Conservation (phyloP, 2,888 invertebrate species). For the Pseudoips prasinana region DNA sequence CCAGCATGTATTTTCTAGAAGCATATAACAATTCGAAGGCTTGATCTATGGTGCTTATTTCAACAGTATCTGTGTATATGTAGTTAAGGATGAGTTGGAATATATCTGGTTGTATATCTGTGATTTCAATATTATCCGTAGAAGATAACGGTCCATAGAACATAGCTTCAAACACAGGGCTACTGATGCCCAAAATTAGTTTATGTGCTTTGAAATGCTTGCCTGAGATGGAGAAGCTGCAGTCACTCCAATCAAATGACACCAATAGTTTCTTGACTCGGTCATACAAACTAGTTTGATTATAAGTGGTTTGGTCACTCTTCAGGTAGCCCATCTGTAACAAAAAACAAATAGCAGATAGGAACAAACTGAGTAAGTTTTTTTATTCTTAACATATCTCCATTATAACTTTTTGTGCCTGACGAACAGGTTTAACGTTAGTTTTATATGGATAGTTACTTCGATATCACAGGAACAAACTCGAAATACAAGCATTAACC, state of each 20-base stretch:
- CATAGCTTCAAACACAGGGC: conserved; percentile 87
- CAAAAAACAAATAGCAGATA: conserved; percentile 9
- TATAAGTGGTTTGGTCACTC: conserved; percentile 40
- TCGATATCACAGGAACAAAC: too few relatives aligned
- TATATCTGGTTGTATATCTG: conserved; percentile 82
- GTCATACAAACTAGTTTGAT: conserved; percentile 64
- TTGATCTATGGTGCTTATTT: conserved; percentile 78
- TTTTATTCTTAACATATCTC: too few relatives aligned
- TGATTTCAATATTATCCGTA: conserved; percentile 71
- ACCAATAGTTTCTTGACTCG: conserved; percentile 71
- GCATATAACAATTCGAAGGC: conserved; percentile 84
- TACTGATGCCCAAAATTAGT: conserved; percentile 83
- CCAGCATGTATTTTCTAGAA: conserved; percentile 85
- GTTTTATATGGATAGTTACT: too few relatives aligned
- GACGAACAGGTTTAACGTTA: too few relatives aligned
- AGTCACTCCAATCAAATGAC: conserved; percentile 82
- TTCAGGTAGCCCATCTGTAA: conserved; percentile 69
- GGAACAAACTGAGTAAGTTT: too few relatives aligned
- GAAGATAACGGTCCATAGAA: conserved; percentile 83
- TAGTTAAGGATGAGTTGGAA: conserved; percentile 83
- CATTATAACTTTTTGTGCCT: too few relatives aligned
- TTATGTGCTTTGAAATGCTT: conserved; percentile 82
- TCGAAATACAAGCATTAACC: too few relatives aligned
- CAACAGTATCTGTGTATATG: conserved; percentile 83
- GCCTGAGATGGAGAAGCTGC: conserved; percentile 78